Evolutionary conservation across 1,140 invertebrate species (phyloP).

Genomic region (Drosophila ficusphila): DNA sequence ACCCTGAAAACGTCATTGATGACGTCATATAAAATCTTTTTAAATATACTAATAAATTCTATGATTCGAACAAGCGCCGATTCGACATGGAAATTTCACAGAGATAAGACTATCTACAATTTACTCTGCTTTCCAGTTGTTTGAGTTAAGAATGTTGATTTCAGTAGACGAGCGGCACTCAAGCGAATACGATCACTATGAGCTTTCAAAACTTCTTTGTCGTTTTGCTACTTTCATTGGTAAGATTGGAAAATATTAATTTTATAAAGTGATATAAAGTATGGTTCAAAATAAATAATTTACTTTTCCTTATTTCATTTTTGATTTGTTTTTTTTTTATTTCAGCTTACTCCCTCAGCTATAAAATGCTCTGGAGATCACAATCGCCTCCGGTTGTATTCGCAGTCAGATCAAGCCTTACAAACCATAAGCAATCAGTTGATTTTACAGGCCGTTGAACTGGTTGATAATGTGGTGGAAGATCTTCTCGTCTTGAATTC

Average conservation of each 20-base stretch:
- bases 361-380: slow-evolving; percentile 40
- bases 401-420: slow-evolving; percentile 54
- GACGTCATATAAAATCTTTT: slow-evolving; percentile 27
- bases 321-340: background rate
- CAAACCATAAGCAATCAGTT: slow-evolving; percentile 38
- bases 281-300: background rate
- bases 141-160: background rate
- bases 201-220: background rate
- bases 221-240: background rate
- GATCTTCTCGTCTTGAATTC: slow-evolving; percentile 63
- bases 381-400: slow-evolving; percentile 36
- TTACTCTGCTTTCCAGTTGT: slow-evolving; percentile 20
- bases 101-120: slow-evolving; percentile 37
- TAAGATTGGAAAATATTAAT: background rate
- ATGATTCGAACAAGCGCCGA: background rate
- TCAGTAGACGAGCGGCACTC: slow-evolving; percentile 52
- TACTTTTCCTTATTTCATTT: background rate
- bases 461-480: slow-evolving; percentile 60
- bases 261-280: too few relatives aligned
- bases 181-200: slow-evolving; percentile 37
- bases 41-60: slow-evolving; percentile 18
- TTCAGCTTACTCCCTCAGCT: background rate
- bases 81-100: slow-evolving; percentile 24
- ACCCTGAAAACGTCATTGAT: slow-evolving; percentile 32
- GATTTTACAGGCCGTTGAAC: slow-evolving; percentile 44